Base-by-base conservation (phyloP, 2,888 invertebrate genomes). In the Meandrusa payeni region DNA sequence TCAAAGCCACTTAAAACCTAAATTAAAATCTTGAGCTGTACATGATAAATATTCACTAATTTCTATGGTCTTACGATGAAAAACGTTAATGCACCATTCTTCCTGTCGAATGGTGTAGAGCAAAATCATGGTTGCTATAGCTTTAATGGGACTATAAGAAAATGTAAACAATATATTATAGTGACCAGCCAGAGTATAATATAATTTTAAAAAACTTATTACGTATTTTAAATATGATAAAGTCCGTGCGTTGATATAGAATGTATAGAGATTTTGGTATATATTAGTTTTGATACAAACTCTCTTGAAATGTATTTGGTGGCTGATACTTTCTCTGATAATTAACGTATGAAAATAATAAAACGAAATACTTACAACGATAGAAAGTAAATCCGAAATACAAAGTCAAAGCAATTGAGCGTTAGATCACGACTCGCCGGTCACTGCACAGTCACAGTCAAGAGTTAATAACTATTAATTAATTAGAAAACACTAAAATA, bases 331-430 rank as follows among this genome's bases (percentile, higher is more conserved):
- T n/a, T n/a, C n/a, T n/a, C 15, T 24, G 5, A 7, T 24, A 34
- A 38, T 22, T 28, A 36, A 23, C 3, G 22, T 29, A 64, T 63
- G 69, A 63, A 71, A 75, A 81, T 76, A 82, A 82, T 78, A 76
- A 81, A 81, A 77, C 65, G 56, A 41, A 71, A 64, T 73, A 86
- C 86, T 86, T 76, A 86, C 86, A 81, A 71, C 71, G 68, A 77
- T 86, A 86, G 86, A 86, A 86, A 86, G 86, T 86, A 83, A 86
- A 86, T 86, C 86, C 86, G 71, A 82, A 78, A 75, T 64, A 64
- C 63, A 59, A 69, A 76, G 76, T 73, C 69, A 69, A 64, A 67
- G 63, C 55, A 59, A 59, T 50, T 36, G 52, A 61, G 59, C 59
- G 68, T 73, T 70, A 70, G 72, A 74, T 69, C 80, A 81, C 79